Evolutionary conservation across 2,888 invertebrate species (phyloP), one percentile per base, ranked within the genome.

Genomic region (Drosophila vallismaia): DNA sequence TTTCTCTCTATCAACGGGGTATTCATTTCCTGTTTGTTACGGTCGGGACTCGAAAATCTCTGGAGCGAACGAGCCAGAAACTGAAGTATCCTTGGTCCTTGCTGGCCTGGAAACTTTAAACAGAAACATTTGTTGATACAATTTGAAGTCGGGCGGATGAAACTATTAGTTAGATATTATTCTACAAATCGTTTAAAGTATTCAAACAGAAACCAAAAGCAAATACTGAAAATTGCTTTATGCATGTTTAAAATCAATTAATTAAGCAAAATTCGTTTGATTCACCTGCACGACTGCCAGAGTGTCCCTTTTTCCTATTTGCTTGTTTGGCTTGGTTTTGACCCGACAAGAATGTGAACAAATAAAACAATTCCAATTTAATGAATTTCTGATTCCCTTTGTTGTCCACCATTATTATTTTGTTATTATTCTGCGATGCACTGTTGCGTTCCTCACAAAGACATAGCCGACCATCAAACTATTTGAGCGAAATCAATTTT

Each of bases 1-100:
- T 28, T 9, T 36, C 14, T 53, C 46, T 55, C 24, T 51, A 70
- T 66, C 66, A 66, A 71, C 62, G 74, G 62, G 55, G 50, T 74
- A 57, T 80, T 72, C 68, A 80, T 83, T 80, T 80, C 80, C 80
- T 80, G 78, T 83, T 80, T 74, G 78, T 59, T 59, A 69, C 52
- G 69, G 51, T 66, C 40, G 29, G 42, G 53, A 58, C 42, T 40
- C 46, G 14, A 51, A 48, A 58, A 46, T 46, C 56, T 63, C 38
- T 38, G n/a, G 26, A 67, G 67, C 52, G 38, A 62, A 24, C 42
- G 52, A 38, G 14, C 56, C 45, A 67, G 40, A 33, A 59, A 49
- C 60, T 70, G 44, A 62, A 68, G 45, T 26, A 52, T 36, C 42
- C 48, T 60, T 71, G 26, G 31, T 45, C 44, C 40, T 33, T 44